Base-by-base conservation (phyloP, 2,888 invertebrate species). In the Lithodes maja region DNA sequence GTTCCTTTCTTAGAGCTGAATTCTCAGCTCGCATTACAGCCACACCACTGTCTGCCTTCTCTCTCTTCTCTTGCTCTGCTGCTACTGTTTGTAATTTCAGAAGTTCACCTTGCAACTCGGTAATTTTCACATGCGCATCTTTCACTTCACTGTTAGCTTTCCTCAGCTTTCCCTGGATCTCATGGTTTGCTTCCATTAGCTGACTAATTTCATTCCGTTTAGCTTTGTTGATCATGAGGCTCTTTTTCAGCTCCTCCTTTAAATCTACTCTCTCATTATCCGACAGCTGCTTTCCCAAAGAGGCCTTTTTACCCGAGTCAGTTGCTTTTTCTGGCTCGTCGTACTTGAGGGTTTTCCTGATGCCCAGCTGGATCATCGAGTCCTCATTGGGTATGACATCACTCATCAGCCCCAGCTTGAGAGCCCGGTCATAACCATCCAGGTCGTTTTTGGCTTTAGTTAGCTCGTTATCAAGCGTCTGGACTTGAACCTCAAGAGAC, bases 371-470 rank as follows among this genome's bases (percentile, higher is more conserved):
- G 9, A 71, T 55, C 68, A 90, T 83, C 2, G 90, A 90, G 68
- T 90, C 86, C 53, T 90, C 90, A 5, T 75, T 54, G 3, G 91
- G 87, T 9, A 81, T 33, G 2, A 90, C 61, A 1, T 88, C 74
- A 33, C 75, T 71, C n/a, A 90, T 74, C 9, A 91, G 17, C n/a
- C 85, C 91, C 17, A 88, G 49, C 68, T 90, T 91, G 1, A 89
- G 17, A 1, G 88, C 86, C 15, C 53, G 86, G 54, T 91, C 91
- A 78, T 80, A 90, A 9, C 78, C 77, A 33, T 91, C 84, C 5
- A 91, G 54, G 2, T 87, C 87, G 71, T 87, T 85, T 55, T 87
- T 89, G 9, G 82, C 74, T 68, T 85, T 85, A 71, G 79, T 55
- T 2, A 87, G 71, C n/a, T 89, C 89, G 52, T 12, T 33, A 55